phyloP scores from a whole-genome alignment of 1,140 invertebrate species.

The Centruroides sculpturatus region DNA sequence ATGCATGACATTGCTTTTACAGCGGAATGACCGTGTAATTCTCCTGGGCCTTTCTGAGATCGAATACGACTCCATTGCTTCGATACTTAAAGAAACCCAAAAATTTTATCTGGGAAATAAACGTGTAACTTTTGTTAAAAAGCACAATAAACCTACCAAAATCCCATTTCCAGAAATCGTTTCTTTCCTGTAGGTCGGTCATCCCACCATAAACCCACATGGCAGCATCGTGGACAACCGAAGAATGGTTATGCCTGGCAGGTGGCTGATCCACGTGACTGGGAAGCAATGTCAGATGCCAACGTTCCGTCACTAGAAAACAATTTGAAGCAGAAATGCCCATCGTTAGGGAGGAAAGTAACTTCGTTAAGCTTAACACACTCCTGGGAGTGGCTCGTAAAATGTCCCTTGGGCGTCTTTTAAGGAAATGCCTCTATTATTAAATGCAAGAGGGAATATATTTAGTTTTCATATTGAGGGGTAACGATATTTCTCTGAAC shows the following conservation, averaged over 20 bases:
- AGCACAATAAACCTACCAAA: constrained; percentile 30
- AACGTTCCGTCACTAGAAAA: constrained; percentile 50
- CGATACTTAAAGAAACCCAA: constrained; percentile 31
- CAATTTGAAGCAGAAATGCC: no score
- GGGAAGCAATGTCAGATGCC: constrained; percentile 42
- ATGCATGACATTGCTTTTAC: constrained; percentile 60
- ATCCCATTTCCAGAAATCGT: constrained; percentile 75
- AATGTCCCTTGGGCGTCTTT: no score
- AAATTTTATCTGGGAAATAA: not conserved
- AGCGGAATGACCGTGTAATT: constrained; percentile 65
- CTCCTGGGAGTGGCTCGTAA: no score
- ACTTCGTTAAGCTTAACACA: no score
- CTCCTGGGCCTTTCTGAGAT: constrained; percentile 42
- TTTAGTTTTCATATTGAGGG: no score
- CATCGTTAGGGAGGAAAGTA: no score
- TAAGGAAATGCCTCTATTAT: no score
- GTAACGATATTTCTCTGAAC: no score
- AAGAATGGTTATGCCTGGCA: constrained; percentile 68
- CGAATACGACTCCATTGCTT: constrained; percentile 52
- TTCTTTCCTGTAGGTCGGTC: constrained; percentile 63
- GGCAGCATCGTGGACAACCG: constrained; percentile 54
- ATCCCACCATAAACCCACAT: constrained; percentile 84
- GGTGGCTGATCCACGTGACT: constrained; percentile 36
- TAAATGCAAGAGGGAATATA: no score
- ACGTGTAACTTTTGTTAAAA: not conserved